These are phyloP conservation scores for Micrasema minimum DNA, from an alignment of 1,140 invertebrate genomes.

Conservation along the genomic window DNA sequence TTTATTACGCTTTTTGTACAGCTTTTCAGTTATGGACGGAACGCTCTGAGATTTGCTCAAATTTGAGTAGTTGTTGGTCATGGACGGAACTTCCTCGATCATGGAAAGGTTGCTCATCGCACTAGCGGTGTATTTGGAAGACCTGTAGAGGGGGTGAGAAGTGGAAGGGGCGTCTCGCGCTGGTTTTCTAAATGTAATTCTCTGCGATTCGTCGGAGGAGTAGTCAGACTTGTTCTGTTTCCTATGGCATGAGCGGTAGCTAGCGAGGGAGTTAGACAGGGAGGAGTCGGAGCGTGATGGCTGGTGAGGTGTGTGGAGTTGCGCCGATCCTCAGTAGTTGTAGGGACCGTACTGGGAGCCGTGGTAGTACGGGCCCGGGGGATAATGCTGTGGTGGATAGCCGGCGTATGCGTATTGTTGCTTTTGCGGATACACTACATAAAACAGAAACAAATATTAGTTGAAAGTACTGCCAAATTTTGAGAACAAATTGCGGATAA, in stretches of 20 bases:
- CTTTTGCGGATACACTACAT: constrained; percentile 91
- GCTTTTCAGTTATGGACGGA: constrained; percentile 39
- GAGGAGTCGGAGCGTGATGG: constrained; percentile 46
- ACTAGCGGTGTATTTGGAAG: constrained; percentile 55
- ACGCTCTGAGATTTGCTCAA: constrained; percentile 46
- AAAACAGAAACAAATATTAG: constrained; percentile 33
- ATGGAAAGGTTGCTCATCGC: constrained; percentile 61
- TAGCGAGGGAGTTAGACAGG: constrained; percentile 36
- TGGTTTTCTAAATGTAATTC: constrained; percentile 24
- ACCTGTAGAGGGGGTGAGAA: constrained; percentile 31
- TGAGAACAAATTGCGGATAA: too few relatives aligned
- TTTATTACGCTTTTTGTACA: constrained; percentile 4
- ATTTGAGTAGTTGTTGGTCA: constrained; percentile 45
- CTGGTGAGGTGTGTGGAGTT: constrained; percentile 56
- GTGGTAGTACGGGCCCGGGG: constrained; percentile 88
- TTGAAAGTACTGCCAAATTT: too few relatives aligned
- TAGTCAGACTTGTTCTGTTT: not conserved
- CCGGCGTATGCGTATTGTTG: constrained; percentile 91
- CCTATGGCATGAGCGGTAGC: constrained; percentile 15
- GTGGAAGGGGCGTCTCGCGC: constrained; percentile 1
- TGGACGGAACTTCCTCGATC: constrained; percentile 61
- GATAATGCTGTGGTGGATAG: constrained; percentile 80
- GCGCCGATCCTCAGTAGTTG: constrained; percentile 76
- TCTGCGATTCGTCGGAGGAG: not conserved
- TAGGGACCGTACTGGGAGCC: constrained; percentile 93